These are phyloP conservation scores for Hydrozoanthus gracilis DNA, from an alignment of 92 coral and sea anemone genomes.

Conservation along the genomic window DNA sequence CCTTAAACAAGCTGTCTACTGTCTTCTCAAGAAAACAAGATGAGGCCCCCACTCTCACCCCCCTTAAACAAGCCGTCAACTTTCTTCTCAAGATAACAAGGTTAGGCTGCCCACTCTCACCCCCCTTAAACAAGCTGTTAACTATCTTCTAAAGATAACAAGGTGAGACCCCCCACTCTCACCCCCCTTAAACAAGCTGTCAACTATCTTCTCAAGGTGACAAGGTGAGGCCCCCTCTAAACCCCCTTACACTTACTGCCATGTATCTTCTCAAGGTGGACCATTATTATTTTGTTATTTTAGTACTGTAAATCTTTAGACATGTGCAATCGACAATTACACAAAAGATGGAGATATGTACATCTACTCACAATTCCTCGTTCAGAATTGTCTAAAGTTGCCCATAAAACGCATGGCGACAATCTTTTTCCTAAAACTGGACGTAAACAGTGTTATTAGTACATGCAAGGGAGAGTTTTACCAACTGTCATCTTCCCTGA, in stretches of 20 bases:
- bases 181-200: too few species aligned
- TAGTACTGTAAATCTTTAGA: too few species aligned
- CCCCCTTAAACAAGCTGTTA: slow-evolving; percentile 72
- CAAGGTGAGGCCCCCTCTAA: slow-evolving; percentile 76
- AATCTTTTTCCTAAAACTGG: too few species aligned
- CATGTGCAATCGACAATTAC: too few species aligned
- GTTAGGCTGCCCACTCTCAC: slow-evolving; percentile 65
- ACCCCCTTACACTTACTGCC: slow-evolving; percentile 70
- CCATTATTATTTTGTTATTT: too few species aligned
- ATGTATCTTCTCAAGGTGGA: slow-evolving; percentile 80
- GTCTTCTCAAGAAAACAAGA: slow-evolving; percentile 45
- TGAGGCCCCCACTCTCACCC: slow-evolving; percentile 70
- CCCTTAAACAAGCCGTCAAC: slow-evolving; percentile 72
- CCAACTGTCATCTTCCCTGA: too few species aligned
- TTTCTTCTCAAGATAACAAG: slow-evolving; percentile 54
- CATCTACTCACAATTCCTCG: too few species aligned
- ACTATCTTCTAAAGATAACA: slow-evolving; percentile 85
- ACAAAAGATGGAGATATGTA: too few species aligned
- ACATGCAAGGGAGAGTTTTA: too few species aligned
- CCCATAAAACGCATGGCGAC: too few species aligned
- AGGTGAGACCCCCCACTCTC: not conserved
- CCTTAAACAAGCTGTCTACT: slow-evolving; percentile 72
- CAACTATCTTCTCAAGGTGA: slow-evolving; percentile 18
- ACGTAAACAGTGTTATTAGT: too few species aligned
- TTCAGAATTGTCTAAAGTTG: too few species aligned